phyloP scores from a whole-genome alignment of 2,797 vertebrate genomes.

The Coccyzus lansbergi region DNA sequence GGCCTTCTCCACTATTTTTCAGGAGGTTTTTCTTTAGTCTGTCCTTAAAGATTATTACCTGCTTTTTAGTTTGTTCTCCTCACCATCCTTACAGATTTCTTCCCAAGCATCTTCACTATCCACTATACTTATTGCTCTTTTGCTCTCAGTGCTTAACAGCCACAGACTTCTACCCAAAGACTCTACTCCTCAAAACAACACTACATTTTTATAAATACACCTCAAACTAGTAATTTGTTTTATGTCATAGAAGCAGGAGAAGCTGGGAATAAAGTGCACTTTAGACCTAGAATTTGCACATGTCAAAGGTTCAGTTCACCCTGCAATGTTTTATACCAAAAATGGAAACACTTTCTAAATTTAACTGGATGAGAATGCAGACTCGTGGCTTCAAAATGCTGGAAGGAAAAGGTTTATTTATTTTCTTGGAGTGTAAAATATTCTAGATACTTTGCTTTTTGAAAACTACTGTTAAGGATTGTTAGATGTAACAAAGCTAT shows the following conservation, averaged over 20 bases:
- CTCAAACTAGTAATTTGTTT: neutral
- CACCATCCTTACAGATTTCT: rapidly evolving
- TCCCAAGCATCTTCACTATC: neutral
- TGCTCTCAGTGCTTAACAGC: neutral
- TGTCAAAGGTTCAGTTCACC: neutral
- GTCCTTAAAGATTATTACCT: neutral
- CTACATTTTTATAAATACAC: neutral
- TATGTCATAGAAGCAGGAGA: neutral
- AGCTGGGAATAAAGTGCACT: neutral
- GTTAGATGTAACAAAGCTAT: neutral
- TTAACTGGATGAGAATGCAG: neutral
- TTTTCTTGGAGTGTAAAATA: neutral
- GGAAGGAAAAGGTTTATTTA: neutral
- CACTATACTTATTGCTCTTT: neutral
- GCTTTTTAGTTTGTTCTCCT: rapidly evolving
- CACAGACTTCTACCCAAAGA: neutral
- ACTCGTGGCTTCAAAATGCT: neutral
- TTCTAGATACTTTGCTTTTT: neutral
- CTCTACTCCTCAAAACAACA: neutral
- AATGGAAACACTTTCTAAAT: neutral
- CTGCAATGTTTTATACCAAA: neutral
- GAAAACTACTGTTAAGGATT: neutral
- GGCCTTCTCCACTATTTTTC: neutral
- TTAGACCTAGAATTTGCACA: neutral
- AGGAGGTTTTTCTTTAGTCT: neutral